phyloP scores from a whole-genome alignment of 2,888 invertebrate genomes.

The Drosophila falleni region DNA sequence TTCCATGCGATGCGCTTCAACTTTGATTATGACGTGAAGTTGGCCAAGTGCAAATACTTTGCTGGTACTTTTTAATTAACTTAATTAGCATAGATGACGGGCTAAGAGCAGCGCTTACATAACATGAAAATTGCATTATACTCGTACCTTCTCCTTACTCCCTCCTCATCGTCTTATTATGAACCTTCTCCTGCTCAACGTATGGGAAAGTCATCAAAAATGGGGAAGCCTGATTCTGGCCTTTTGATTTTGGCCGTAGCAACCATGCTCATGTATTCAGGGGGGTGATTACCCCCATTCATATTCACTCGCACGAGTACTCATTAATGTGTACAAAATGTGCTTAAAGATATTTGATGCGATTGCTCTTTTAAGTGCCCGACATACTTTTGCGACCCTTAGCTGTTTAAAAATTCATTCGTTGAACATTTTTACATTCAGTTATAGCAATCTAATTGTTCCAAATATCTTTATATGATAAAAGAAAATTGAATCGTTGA shows the following conservation, averaged over 20 bases:
- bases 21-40: conserved; percentile 79
- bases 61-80: conserved; percentile 79
- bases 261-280: conserved; percentile 23
- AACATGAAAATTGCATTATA: conserved; percentile 78
- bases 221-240: conserved; percentile 22
- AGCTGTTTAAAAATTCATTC: conserved; percentile 18
- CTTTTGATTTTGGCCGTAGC: conserved; percentile 52
- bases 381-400: conserved; percentile 29
- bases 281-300: conserved; percentile 28
- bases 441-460: conserved; percentile 18
- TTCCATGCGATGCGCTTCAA: conserved; percentile 61
- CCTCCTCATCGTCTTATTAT: conserved; percentile 2
- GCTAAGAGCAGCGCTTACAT: conserved; percentile 73
- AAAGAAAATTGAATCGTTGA: background rate
- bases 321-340: conserved; percentile 51
- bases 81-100: conserved; percentile 78
- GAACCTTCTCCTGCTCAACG: conserved; percentile 16
- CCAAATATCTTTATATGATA: conserved; percentile 7
- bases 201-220: conserved; percentile 44
- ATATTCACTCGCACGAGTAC: conserved; percentile 30
- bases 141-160: conserved; percentile 15
- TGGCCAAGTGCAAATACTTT: conserved; percentile 79
- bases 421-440: conserved; percentile 7
- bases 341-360: conserved; percentile 50
- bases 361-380: conserved; percentile 55